phyloP scores from a whole-genome alignment of 2,888 invertebrate species.

The Ctenicera cuprea region DNA sequence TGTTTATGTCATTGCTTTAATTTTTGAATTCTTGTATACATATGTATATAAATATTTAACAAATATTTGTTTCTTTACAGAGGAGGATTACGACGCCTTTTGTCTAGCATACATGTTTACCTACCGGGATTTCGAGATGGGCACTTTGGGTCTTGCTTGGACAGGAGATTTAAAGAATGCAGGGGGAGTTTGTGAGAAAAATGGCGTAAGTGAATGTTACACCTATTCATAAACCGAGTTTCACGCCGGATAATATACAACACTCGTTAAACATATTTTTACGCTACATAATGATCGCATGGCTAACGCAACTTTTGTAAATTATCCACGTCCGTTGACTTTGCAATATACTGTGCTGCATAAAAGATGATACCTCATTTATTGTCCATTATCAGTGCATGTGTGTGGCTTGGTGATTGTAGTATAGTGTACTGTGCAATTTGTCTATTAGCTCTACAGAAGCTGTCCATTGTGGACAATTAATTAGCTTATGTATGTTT shows the following conservation, averaged over 20 bases:
- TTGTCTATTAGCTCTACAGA: conserved; percentile 32
- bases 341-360: not conserved
- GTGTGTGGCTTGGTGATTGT: conserved; percentile 29
- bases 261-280: conserved; percentile 10
- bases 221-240: not conserved
- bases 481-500: conserved; percentile 37
- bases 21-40: not conserved
- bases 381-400: conserved; percentile 25
- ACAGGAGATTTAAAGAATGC: conserved; percentile 97
- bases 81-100: conserved; percentile 98
- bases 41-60: not conserved
- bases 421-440: conserved; percentile 24
- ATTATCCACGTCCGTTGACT: conserved; percentile 9
- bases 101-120: conserved; percentile 99
- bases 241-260: not conserved
- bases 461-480: conserved; percentile 38
- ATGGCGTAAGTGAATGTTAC: conserved; percentile 82
- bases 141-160: conserved; percentile 98
- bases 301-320: conserved; percentile 6
- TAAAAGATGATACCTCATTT: conserved; percentile 19
- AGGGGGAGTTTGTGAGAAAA: conserved; percentile 98
- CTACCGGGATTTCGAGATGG: conserved; percentile 96
- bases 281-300: conserved; percentile 1
- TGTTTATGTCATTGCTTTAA: not conserved
- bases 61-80: conserved; percentile 74